These are phyloP conservation scores for Amphiprion clarkii DNA, from an alignment of 2,797 vertebrate genomes.

Conservation along the genomic window DNA sequence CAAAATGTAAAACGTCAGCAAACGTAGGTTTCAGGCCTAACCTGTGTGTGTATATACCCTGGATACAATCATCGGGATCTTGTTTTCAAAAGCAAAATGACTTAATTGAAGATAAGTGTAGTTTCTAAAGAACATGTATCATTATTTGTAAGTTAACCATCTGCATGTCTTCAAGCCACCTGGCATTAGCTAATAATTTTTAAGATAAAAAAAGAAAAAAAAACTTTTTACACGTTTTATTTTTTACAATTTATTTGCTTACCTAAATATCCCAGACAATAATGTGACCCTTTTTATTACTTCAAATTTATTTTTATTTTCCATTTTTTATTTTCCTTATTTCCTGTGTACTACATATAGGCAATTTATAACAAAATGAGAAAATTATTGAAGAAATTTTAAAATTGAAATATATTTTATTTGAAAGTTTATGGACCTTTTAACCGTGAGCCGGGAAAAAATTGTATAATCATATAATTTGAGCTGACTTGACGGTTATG, in stretches of 20 bases:
- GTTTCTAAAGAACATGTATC: constrained; percentile 89
- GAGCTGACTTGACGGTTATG: constrained; percentile 95
- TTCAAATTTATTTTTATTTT: constrained; percentile 88
- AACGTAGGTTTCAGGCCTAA: constrained; percentile 82
- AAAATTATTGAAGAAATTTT: constrained; percentile 98
- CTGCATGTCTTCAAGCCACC: constrained; percentile 89
- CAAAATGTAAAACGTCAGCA: constrained; percentile 84
- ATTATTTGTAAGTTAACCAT: constrained; percentile 90
- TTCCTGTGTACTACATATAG: constrained; percentile 96
- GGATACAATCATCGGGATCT: constrained; percentile 87
- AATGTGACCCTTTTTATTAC: constrained; percentile 91
- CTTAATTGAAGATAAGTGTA: constrained; percentile 85
- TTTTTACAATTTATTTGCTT: constrained; percentile 91
- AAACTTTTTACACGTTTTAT: constrained; percentile 92
- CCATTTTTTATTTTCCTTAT: constrained; percentile 88
- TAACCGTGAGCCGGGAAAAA: constrained; percentile 93
- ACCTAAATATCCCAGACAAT: constrained; percentile 90
- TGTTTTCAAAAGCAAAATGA: constrained; percentile 80
- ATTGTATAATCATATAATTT: constrained; percentile 94
- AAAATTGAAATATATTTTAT: constrained; percentile 99
- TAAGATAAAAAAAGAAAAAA: constrained; percentile 78
- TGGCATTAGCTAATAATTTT: constrained; percentile 89
- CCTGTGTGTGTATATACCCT: constrained; percentile 84
- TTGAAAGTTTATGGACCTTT: constrained; percentile 99
- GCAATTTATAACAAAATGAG: constrained; percentile 96